Base-by-base conservation (phyloP, 2,113 vertebrate genomes). In the Albula goreensis region DNA sequence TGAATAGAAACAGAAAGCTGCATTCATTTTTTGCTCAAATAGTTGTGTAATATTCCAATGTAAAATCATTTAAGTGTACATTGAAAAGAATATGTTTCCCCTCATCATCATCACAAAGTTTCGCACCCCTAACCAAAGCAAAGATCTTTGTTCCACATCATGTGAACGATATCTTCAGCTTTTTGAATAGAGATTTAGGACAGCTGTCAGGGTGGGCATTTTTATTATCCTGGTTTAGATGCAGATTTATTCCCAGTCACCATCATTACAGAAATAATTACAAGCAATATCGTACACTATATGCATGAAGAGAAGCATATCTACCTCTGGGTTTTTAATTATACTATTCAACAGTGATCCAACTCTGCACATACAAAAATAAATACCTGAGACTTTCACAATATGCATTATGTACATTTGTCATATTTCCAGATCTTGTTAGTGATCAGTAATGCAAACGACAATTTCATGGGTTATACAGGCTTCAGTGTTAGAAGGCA, bases 391-490 rank as follows among this genome's bases (percentile, higher is more conserved):
- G 93, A 90, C 91, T 92, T 92, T 90, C 91, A 90, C 88, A 94
- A 88, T 89, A 89, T 22, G 85, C 89, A 90, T 82, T 89, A 22
- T 85, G 88, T 89, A 92, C 87, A 3, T 79, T 48, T 48, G 5
- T 79, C 31, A 50, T 50, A 50, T 50, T 79, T 79, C 74, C 74
- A 50, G 31, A 41, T 41, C 31, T 41, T 41, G 31, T 41, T 41
- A 41, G 31, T 41, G 31, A 41, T 95, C 91, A 96, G 95, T 96
- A 95, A 95, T 95, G 92, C 92, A 96, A 90, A 57, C n/a, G n/a
- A n/a, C 50, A 79, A 90, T 86, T 78, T 83, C 90, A 50, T 89
- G 41, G 84, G 31, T 41, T 77, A 88, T 91, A 89, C 89, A n/a
- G 86, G 89, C 88, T 63, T 48, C 88, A 87, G 92, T 90, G 88